These are phyloP conservation scores for Boleophthalmus pectinirostris DNA, from an alignment of 2,113 vertebrate genomes.

Conservation along the genomic window DNA sequence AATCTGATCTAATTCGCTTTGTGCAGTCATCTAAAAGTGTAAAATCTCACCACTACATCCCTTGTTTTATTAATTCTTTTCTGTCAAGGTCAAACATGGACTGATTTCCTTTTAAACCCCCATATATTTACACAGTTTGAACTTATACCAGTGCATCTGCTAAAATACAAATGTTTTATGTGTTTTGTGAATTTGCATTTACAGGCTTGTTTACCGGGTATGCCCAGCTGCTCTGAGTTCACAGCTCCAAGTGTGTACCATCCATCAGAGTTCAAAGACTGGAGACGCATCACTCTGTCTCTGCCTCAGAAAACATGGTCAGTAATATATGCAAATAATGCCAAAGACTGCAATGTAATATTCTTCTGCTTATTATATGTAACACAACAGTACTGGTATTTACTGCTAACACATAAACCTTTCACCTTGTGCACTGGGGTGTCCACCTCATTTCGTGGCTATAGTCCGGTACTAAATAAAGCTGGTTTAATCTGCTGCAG, in stretches of 20 bases:
- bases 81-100: constrained; percentile 41
- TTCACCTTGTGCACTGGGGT: constrained; percentile 32
- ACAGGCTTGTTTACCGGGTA: constrained; percentile 95
- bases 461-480: constrained; percentile 52
- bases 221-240: constrained; percentile 97
- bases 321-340: constrained; percentile 46
- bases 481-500: constrained; percentile 50
- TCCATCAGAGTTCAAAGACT: constrained; percentile 91
- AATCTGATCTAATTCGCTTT: constrained; percentile 45
- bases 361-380: not conserved
- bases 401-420: constrained; percentile 39
- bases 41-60: constrained; percentile 39
- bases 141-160: not conserved
- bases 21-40: constrained; percentile 42
- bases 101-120: not conserved
- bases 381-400: not conserved
- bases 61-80: constrained; percentile 36
- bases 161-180: not conserved
- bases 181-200: constrained; percentile 44
- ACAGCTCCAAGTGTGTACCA: constrained; percentile 95
- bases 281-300: constrained; percentile 91
- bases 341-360: not conserved
- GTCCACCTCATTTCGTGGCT: constrained; percentile 47
- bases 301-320: constrained; percentile 97
- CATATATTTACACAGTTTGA: not conserved